These are phyloP conservation scores for Agrotis exclamationis DNA, from an alignment of 2,888 invertebrate species.

Conservation along the genomic window DNA sequence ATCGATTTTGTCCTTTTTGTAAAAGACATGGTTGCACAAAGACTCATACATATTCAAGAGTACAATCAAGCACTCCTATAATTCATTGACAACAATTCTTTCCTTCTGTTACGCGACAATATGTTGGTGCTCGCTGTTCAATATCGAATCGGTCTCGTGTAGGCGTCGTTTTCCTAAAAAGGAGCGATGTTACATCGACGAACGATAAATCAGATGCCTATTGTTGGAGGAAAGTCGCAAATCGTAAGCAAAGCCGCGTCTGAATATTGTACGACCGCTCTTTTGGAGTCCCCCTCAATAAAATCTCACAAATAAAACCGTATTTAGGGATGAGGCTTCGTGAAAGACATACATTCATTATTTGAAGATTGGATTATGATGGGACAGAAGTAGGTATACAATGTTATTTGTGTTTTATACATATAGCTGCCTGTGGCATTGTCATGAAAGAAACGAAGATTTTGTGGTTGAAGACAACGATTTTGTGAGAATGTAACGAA, in stretches of 20 bases:
- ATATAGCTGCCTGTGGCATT: constrained; percentile 1
- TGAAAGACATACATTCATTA: constrained; percentile 57
- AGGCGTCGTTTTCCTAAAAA: constrained; percentile 75
- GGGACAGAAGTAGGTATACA: constrained; percentile 35
- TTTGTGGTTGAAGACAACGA: neutral
- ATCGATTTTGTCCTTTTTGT: constrained; percentile 29
- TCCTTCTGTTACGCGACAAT: constrained; percentile 65
- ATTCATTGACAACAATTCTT: constrained; percentile 67
- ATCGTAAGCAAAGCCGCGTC: constrained; percentile 75
- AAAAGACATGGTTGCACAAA: constrained; percentile 29
- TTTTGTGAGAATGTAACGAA: no score
- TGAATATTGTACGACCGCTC: constrained; percentile 70
- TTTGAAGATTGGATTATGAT: constrained; percentile 59
- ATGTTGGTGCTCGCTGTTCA: constrained; percentile 67
- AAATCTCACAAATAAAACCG: constrained; percentile 67
- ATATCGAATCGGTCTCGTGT: constrained; percentile 72
- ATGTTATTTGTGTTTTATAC: constrained; percentile 32
- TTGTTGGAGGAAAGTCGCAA: constrained; percentile 79
- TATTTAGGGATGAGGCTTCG: constrained; percentile 53
- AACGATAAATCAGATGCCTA: constrained; percentile 80
- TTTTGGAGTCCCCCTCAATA: constrained; percentile 66
- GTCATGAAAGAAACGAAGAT: neutral
- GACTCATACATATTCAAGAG: constrained; percentile 60
- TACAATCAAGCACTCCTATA: constrained; percentile 64
- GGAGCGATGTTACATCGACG: constrained; percentile 74